These are phyloP conservation scores for Turritopsis rubra DNA, from an alignment of 30 jellyfish, hydroid and myxozoan species.

Conservation along the genomic window DNA sequence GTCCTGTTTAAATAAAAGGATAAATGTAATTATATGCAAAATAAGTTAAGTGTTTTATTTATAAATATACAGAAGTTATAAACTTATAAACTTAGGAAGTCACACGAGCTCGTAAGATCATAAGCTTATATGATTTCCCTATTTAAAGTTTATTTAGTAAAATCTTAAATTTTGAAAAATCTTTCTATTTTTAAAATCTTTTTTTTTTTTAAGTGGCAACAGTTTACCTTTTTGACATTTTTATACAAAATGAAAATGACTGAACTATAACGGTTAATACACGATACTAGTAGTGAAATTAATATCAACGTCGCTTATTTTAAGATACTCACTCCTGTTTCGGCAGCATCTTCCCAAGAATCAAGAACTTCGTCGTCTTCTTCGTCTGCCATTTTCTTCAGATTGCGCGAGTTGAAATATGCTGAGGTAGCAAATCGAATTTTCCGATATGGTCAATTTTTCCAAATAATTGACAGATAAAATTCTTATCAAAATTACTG, in stretches of 20 bases:
- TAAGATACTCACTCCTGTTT: constrained; percentile 61
- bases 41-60: no score
- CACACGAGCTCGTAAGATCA: no score
- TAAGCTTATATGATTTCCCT: no score
- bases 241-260: background rate
- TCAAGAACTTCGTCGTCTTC: constrained; percentile 88
- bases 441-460: background rate
- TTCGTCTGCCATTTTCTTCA: constrained; percentile 36
- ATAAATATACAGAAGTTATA: no score
- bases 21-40: no score
- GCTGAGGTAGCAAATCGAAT: constrained; percentile 6
- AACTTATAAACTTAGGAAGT: no score
- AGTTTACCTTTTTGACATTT: no score
- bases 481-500: background rate
- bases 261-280: background rate
- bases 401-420: constrained; percentile 12
- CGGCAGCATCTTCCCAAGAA: constrained; percentile 96
- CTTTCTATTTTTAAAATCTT: no score
- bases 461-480: background rate
- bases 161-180: no score
- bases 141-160: no score
- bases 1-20: no score
- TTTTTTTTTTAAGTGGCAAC: no score
- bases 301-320: background rate
- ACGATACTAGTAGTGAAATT: background rate